These are phyloP conservation scores for Phocides pigmalion DNA, from an alignment of 1,140 invertebrate species.

Conservation along the genomic window DNA sequence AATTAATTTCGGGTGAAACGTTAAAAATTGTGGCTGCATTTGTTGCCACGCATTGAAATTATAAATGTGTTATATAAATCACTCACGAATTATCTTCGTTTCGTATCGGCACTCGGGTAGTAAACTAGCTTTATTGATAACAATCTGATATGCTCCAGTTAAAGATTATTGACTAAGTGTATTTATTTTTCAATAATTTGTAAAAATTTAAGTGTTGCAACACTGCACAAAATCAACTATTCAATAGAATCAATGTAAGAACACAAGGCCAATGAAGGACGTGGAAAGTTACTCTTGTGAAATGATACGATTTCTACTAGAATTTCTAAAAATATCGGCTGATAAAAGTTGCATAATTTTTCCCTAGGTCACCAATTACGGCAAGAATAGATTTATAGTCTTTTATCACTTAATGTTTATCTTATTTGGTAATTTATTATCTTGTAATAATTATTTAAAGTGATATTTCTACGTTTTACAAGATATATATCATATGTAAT, in stretches of 20 bases:
- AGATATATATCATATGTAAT: no score
- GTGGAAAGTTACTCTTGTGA: conserved; percentile 59
- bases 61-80: conserved; percentile 3
- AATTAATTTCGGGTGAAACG: conserved; percentile 18
- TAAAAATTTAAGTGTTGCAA: conserved; percentile 38
- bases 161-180: conserved; percentile 43
- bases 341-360: conserved; percentile 21
- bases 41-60: conserved; percentile 7
- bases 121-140: conserved; percentile 41
- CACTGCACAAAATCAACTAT: conserved; percentile 32
- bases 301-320: conserved; percentile 50
- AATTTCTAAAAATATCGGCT: conserved; percentile 36
- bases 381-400: conserved; percentile 31
- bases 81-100: conserved; percentile 4
- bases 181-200: conserved; percentile 44
- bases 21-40: neutral
- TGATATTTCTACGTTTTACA: conserved; percentile 3
- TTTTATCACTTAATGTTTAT: conserved; percentile 14
- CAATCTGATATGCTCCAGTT: conserved; percentile 46
- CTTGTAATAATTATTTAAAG: neutral
- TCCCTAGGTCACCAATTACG: conserved; percentile 12
- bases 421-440: conserved; percentile 4
- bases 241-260: conserved; percentile 35
- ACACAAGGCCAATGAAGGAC: conserved; percentile 49
- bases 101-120: conserved; percentile 29